Base-by-base conservation (phyloP, 2,113 vertebrate species). In the Labeo rohita region DNA sequence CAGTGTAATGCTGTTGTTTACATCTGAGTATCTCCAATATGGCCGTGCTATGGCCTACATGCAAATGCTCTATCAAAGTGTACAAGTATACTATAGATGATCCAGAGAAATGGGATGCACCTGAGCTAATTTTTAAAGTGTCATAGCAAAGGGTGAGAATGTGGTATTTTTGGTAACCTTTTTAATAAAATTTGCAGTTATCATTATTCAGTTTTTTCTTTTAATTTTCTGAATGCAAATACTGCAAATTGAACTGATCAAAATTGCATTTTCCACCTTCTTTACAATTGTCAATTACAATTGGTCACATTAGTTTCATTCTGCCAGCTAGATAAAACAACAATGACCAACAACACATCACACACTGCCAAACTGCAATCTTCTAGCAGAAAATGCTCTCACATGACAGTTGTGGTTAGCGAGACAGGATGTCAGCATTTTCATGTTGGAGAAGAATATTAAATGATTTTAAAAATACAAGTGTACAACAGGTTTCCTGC, bases 351-450 rank as follows among this genome's bases (percentile, higher is more conserved):
- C 16, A 28, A 43, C 49, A 18, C 49, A 36, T 16, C 21, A 56
- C 76, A 56, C 11, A 13, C 10, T 80, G 23, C 15, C 23, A 76
- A 36, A 18, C 47, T 52, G 36, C 34, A n/a, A 15, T 23, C 39
- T 34, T 76, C 3, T 76, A 65, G 79, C 36, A 80, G 81, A 84
- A 81, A 59, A 70, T 34, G 34, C 39, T 54, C 36, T 52, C 15
- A 70, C 66, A 59, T 54, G 73, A 86, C 52, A 47, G 23, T 11
- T 5, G 80, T 73, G 73, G 78, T 82, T 76, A 13, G 39, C 0
- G 59, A 47, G 56, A 52, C 80, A 86, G 87, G 87, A 88, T 85
- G 87, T 82, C 4, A 63, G 65, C 36, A 75, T 45, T 87, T 78
- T 81, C 56, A n/a, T 73, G 49, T 65, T 65, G 47, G 36, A 75